phyloP scores from a whole-genome alignment of 2,888 invertebrate genomes.

The Pseudococcus viburni region DNA sequence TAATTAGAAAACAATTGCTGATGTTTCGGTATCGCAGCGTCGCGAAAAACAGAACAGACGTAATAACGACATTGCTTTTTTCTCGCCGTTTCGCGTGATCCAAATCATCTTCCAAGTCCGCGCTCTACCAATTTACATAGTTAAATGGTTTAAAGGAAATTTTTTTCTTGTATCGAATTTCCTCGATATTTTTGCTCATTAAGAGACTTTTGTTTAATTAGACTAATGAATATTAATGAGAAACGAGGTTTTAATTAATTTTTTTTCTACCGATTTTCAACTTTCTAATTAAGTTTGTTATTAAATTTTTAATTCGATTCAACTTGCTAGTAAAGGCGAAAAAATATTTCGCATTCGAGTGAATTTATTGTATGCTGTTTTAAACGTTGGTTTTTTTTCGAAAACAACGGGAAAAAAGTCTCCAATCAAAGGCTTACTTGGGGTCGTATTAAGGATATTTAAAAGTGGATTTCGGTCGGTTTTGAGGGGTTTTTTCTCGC shows the following conservation, averaged over 20 bases:
- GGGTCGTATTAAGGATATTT: too few species aligned
- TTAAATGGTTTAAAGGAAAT: conserved; percentile 25
- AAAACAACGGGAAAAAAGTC: too few species aligned
- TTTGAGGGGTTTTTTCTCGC: too few species aligned
- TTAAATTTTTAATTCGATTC: conserved; percentile 44
- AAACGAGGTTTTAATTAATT: conserved; percentile 44
- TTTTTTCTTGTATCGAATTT: conserved; percentile 40
- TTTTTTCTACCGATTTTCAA: conserved; percentile 37
- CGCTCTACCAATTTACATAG: conserved; percentile 24
- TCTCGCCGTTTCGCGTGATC: conserved; percentile 6
- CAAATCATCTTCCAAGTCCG: conserved; percentile 5
- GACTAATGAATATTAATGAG: conserved; percentile 47
- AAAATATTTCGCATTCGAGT: not conserved
- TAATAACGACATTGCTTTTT: conserved; percentile 10
- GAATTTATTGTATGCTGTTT: not conserved
- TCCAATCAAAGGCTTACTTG: too few species aligned
- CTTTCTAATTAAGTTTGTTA: conserved; percentile 44
- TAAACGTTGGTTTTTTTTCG: not conserved
- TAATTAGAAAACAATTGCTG: conserved; percentile 47
- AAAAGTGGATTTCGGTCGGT: too few species aligned
- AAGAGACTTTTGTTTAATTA: conserved; percentile 47
- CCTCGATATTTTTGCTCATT: conserved; percentile 45
- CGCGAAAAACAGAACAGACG: not conserved
- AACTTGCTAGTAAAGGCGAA: not conserved
- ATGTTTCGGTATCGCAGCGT: not conserved